phyloP scores from a whole-genome alignment of 2,113 vertebrate genomes.

The Passer montanus region DNA sequence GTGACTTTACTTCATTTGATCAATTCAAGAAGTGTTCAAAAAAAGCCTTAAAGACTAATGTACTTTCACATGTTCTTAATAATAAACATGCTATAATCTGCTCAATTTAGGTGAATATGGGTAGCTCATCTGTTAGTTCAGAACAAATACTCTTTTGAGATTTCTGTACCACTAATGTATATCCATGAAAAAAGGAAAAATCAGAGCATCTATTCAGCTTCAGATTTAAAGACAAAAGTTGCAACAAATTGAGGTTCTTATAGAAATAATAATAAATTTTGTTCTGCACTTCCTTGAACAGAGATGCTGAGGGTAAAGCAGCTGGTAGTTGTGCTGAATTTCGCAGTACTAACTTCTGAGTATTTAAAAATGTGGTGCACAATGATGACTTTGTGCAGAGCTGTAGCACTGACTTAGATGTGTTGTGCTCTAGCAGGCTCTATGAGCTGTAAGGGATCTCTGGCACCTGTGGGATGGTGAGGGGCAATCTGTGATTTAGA shows the following conservation, averaged over 20 bases:
- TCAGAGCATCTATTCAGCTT: background rate
- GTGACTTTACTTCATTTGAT: background rate
- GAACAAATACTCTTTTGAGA: background rate
- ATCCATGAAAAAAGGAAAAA: background rate
- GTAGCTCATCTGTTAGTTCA: background rate
- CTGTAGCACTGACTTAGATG: background rate
- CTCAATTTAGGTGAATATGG: background rate
- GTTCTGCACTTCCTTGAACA: background rate
- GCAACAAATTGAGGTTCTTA: background rate
- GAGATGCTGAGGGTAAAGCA: background rate
- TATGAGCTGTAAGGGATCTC: background rate
- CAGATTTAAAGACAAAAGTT: background rate
- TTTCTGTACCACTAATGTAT: background rate
- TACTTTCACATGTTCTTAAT: background rate
- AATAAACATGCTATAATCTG: background rate
- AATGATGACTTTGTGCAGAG: background rate
- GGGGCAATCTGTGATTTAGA: background rate
- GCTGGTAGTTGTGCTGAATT: constrained; percentile 2
- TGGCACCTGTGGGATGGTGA: background rate
- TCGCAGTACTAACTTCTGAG: background rate
- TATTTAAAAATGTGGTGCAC: background rate
- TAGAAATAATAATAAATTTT: background rate
- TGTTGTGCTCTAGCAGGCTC: background rate
- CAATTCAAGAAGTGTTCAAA: background rate
- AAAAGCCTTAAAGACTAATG: background rate